A percentile compares a stretch with the other conserved stretches of the same genome.
These are phyloP conservation scores for Caranx ignobilis DNA, from an alignment of 2,113 vertebrate species.

Conservation along the genomic window DNA sequence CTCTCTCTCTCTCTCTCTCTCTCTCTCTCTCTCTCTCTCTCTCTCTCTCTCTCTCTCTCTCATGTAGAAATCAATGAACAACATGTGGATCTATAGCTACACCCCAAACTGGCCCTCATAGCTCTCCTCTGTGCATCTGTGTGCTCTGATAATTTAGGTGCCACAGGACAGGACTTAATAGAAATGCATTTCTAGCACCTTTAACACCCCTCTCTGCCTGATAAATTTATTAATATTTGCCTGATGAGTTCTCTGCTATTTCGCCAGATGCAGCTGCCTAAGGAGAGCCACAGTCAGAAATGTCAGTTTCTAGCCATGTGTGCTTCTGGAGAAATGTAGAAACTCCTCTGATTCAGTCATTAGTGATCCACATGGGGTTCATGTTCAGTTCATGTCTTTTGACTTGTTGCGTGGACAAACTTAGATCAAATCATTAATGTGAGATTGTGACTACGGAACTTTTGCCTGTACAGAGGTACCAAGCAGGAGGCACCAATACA, in stretches of 20 bases:
- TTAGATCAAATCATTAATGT: background rate
- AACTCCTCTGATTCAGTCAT: background rate
- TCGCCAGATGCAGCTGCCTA: slow-evolving; percentile 24
- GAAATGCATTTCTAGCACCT: slow-evolving; percentile 63
- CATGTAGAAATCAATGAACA: slow-evolving; percentile 25
- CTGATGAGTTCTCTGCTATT: slow-evolving; percentile 15
- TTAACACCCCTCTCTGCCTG: slow-evolving; percentile 31
- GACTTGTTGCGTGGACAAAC: slow-evolving; percentile 12
- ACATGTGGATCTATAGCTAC: slow-evolving; percentile 37
- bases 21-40: background rate
- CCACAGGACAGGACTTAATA: slow-evolving; percentile 65
- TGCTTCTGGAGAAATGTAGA: background rate
- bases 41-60: background rate
- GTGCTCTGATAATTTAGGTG: slow-evolving; percentile 58
- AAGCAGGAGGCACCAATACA: background rate
- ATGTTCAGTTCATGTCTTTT: slow-evolving; percentile 22
- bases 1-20: background rate
- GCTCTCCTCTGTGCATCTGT: slow-evolving; percentile 32
- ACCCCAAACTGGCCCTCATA: background rate
- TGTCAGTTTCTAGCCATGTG: background rate
- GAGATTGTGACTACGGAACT: background rate
- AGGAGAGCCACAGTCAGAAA: slow-evolving; percentile 18
- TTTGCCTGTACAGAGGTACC: background rate
- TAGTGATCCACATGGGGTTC: slow-evolving; percentile 21
- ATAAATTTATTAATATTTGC: slow-evolving; percentile 55